Evolutionary conservation across 2,888 invertebrate genomes (phyloP).

Genomic region (Noctua comes): DNA sequence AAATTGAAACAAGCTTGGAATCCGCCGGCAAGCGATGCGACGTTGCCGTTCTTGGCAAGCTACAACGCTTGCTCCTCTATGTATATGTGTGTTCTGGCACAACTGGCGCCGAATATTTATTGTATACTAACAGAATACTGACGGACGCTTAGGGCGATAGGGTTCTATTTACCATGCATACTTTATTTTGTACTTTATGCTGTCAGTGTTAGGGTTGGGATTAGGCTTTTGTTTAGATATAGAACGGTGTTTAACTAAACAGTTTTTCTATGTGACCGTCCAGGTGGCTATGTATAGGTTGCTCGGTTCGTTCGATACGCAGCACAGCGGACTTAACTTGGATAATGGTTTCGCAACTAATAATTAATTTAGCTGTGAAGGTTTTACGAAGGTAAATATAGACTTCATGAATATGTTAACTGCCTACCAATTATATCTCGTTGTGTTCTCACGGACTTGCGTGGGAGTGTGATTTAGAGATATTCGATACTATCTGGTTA

Average conservation of each 20-base stretch:
- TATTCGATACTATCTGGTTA: constrained; percentile 40
- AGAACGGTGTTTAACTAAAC: constrained; percentile 76
- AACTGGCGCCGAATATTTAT: constrained; percentile 91
- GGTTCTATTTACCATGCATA: constrained; percentile 77
- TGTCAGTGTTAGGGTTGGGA: constrained; percentile 73
- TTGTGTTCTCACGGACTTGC: constrained; percentile 56
- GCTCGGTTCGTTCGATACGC: constrained; percentile 81
- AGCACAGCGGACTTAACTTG: constrained; percentile 81
- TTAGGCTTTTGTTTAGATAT: constrained; percentile 67
- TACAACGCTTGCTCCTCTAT: constrained; percentile 85
- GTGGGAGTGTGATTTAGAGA: constrained; percentile 58
- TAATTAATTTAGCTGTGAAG: constrained; percentile 82
- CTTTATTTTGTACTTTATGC: constrained; percentile 75
- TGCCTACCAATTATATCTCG: constrained; percentile 63
- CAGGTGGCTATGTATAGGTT: constrained; percentile 90
- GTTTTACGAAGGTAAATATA: constrained; percentile 76
- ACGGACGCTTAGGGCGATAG: constrained; percentile 84
- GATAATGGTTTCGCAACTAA: constrained; percentile 77
- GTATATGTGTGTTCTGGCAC: constrained; percentile 89
- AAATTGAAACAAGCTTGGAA: constrained; percentile 86
- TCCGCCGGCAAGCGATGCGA: constrained; percentile 83
- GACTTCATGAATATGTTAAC: constrained; percentile 71
- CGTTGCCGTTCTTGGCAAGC: constrained; percentile 87
- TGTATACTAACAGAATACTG: constrained; percentile 90
- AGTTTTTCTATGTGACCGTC: constrained; percentile 89